Base-by-base conservation (phyloP, 35 echinoderm and acorn worm species). In the Holothuria glaberrima region DNA sequence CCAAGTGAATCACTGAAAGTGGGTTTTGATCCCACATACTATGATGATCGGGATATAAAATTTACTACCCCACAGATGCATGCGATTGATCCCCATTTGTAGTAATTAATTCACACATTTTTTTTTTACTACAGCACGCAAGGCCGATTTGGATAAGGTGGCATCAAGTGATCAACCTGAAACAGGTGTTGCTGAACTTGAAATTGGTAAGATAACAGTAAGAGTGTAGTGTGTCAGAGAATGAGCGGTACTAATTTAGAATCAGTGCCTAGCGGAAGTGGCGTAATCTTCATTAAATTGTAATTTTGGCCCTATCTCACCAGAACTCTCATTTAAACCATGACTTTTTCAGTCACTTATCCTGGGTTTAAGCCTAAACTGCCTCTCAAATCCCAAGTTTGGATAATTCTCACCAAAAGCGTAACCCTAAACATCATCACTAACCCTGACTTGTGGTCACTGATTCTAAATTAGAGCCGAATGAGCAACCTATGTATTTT, bases 121-220 rank as follows among this genome's bases (percentile, higher is more conserved):
- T n/a, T n/a, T n/a, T n/a, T n/a, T n/a, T n/a, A n/a, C n/a, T n/a
- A 64, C 60, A 64, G 60, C 60, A 64, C 60, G 60, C 19, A 64
- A 64, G 26, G 60, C 26, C 26, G 60, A 64, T 27, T 64, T 64
- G 13, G 60, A 64, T 12, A 14, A 5, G 60, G 60, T 64, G 60
- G 60, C 60, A 64, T 14, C 60, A 64, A 64, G 60, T 64, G 60
- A 64, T 12, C 60, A 64, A 64, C 60, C 60, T 64, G 19, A 64
- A 5, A 14, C 13, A 5, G 13, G 60, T 64, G 60, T 64, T 64
- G 19, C 60, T 64, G 60, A 64, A 64, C 60, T 64, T 64, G 60
- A 64, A 64, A 64, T 64, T 64, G 60, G 60, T 64, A 64, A 64
- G 60, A 64, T 64, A 64, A 64, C 60, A 64, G 3, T 2, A 64